Conservation (phyloP, 2,888 invertebrate species). For the Zygaena filipendulae region DNA sequence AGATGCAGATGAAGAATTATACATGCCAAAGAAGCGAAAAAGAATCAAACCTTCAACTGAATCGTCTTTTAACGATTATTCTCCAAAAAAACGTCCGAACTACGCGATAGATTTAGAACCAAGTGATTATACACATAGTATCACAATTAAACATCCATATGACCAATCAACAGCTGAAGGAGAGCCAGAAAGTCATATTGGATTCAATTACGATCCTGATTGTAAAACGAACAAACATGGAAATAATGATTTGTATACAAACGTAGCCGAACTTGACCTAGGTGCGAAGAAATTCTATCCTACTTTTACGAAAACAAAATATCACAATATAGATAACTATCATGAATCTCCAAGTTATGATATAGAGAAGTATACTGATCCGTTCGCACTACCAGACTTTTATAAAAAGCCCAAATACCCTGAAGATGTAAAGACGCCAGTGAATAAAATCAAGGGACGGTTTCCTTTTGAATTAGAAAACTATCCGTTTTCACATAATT, state of each 20-base stretch:
- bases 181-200: slow-evolving; percentile 42
- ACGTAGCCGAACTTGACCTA: slow-evolving; percentile 31
- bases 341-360: slow-evolving; percentile 36
- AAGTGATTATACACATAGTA: slow-evolving; percentile 49
- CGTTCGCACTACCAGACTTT: slow-evolving; percentile 25
- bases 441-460: slow-evolving; percentile 18
- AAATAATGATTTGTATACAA: slow-evolving; percentile 31
- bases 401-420: slow-evolving; percentile 31
- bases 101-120: slow-evolving; percentile 40
- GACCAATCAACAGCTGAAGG: slow-evolving; percentile 31
- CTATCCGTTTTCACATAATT: slow-evolving; percentile 36
- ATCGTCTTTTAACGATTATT: slow-evolving; percentile 31
- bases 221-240: slow-evolving; percentile 51
- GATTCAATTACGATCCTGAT: slow-evolving; percentile 43
- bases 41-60: slow-evolving; percentile 35
- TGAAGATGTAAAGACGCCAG: slow-evolving; percentile 30
- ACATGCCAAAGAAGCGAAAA: slow-evolving; percentile 27
- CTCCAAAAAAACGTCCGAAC: slow-evolving; percentile 33
- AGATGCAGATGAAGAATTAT: slow-evolving; percentile 35
- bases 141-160: slow-evolving; percentile 46
- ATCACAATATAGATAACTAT: slow-evolving; percentile 30
- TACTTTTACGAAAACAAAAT: slow-evolving; percentile 14
- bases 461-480: slow-evolving; percentile 16
- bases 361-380: slow-evolving; percentile 35
- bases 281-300: slow-evolving; percentile 39